Percentiles rank a stretch among this genome's conserved stretches.
Evolutionary conservation across 2,888 invertebrate species (phyloP).

Genomic region (Lagria hirta): DNA sequence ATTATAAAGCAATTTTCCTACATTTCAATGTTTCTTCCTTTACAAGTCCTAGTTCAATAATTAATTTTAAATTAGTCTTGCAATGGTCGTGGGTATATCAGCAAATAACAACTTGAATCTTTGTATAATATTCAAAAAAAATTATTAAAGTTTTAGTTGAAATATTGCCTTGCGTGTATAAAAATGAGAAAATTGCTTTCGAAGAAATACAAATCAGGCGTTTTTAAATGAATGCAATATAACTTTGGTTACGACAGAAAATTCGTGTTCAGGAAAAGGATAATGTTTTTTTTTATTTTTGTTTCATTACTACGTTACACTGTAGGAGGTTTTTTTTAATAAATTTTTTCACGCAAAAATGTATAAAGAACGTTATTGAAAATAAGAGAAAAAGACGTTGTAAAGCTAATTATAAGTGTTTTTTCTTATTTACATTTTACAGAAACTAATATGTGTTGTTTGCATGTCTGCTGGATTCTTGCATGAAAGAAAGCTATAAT

Average conservation of each 20-base stretch:
- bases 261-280: slow-evolving; percentile 37
- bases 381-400: too few relatives aligned
- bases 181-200: slow-evolving; percentile 34
- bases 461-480: slow-evolving; percentile 5
- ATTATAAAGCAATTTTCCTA: too few relatives aligned
- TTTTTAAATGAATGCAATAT: slow-evolving; percentile 33
- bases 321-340: slow-evolving; percentile 30
- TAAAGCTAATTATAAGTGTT: too few relatives aligned
- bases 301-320: slow-evolving; percentile 34
- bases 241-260: slow-evolving; percentile 35
- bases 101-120: slow-evolving; percentile 10
- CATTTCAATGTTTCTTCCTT: too few relatives aligned
- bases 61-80: too few relatives aligned
- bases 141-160: slow-evolving; percentile 16
- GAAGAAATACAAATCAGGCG: slow-evolving; percentile 29
- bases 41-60: too few relatives aligned
- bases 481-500: slow-evolving; percentile 13
- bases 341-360: slow-evolving; percentile 32
- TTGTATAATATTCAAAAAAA: slow-evolving; percentile 8
- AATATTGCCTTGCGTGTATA: slow-evolving; percentile 33
- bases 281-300: slow-evolving; percentile 34
- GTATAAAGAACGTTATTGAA: too few relatives aligned
- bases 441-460: slow-evolving; percentile 1
- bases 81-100: too few relatives aligned
- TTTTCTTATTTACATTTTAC: too few relatives aligned